These are phyloP conservation scores for Saccostrea glomerata DNA, from an alignment of 1,140 invertebrate species.

Conservation along the genomic window DNA sequence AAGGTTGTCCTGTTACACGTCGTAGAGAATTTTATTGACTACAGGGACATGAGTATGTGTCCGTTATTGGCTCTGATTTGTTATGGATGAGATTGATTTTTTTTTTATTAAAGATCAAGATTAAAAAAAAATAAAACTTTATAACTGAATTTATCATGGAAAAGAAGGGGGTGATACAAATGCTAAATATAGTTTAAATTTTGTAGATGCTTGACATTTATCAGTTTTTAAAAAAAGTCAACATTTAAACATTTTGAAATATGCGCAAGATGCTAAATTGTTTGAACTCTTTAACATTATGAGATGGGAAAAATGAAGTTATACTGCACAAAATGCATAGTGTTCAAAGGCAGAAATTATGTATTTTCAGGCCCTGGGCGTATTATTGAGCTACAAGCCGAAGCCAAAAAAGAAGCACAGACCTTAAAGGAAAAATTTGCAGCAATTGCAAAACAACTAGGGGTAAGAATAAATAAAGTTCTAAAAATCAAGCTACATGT, in stretches of 20 bases:
- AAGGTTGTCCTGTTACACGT: not conserved
- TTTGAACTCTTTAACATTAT: too few species aligned
- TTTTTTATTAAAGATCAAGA: too few species aligned
- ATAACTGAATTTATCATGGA: too few species aligned
- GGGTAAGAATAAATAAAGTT: not conserved
- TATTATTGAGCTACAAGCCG: not conserved
- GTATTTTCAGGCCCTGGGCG: not conserved
- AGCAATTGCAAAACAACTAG: not conserved
- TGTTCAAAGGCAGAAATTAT: not conserved
- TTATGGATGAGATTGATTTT: not conserved
- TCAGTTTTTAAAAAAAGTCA: too few species aligned
- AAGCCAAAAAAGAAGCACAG: not conserved
- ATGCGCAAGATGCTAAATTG: too few species aligned
- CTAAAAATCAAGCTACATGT: too few species aligned
- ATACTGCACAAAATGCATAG: too few species aligned
- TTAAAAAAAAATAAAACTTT: not conserved
- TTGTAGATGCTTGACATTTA: too few species aligned
- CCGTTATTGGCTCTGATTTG: not conserved
- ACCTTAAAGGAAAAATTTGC: not conserved
- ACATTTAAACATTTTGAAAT: too few species aligned
- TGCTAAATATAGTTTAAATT: too few species aligned
- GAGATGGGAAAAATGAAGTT: too few species aligned
- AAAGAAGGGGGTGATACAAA: too few species aligned
- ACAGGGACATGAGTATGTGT: slow-evolving; percentile 8
- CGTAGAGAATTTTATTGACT: not conserved